Base-by-base conservation (phyloP, 2,888 invertebrate genomes). In the Eristalinus sepulchralis region DNA sequence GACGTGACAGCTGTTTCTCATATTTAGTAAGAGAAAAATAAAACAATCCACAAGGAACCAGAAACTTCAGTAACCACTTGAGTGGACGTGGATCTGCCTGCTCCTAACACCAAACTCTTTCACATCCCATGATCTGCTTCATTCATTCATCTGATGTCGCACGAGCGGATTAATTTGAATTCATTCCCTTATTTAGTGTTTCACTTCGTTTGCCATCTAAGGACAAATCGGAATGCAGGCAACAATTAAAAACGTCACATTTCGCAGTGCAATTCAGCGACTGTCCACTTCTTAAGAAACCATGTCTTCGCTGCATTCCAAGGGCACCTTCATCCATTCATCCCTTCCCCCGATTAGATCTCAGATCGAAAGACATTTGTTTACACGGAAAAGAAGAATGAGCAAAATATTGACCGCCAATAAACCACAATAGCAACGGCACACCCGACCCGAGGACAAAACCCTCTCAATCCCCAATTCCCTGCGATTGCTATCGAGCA, bases 361-460 rank as follows among this genome's bases (percentile, higher is more conserved):
- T 68, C 1, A 63, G 63, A 81, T 76, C 47, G 72, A 53, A 57
- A 57, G 62, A 47, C 71, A 81, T 84, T 72, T 80, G 73, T 70
- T 76, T 81, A 59, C 62, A 22, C 57, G 13, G 31, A 72, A 80
- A 33, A 63, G 75, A 31, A 80, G 72, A 80, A 67, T 39, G 71
- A 57, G 55, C 70, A 71, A 27, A 66, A 68, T 71, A 71, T 77
- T 76, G 81, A 81, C 81, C 81, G 76, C 67, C 81, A 72, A 81
- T 84, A 81, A 84, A 68, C 84, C 81, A 81, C 84, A 77, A 81
- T 67, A 68, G 62, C 76, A 27, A 27, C 27, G 5, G 27, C 68
- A 53, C 64, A 64, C 66, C 79, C 67, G 57, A 76, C 9, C 64
- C 24, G 6, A 76, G 75, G 60, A 75, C 71, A 76, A 76, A 72